Conservation (phyloP, 2,113 vertebrate genomes). For the Platanista minor region DNA sequence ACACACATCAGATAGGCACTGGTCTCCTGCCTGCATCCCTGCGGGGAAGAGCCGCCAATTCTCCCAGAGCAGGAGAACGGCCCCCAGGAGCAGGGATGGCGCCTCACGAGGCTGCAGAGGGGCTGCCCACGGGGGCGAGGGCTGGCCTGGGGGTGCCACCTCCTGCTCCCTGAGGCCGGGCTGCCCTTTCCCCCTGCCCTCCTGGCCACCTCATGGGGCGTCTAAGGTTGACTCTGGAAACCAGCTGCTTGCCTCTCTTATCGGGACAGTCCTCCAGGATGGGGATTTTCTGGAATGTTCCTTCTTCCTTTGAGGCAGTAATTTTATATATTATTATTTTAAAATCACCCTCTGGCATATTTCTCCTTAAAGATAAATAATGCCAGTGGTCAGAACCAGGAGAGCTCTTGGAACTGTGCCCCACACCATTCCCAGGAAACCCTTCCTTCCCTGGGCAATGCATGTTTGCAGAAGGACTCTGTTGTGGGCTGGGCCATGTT, state of each 20-base stretch:
- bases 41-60: not conserved
- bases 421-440: fast-evolving
- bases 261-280: not conserved
- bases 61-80: constrained; percentile 44
- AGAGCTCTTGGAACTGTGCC: not conserved
- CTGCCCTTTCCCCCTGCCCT: fast-evolving
- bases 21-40: not conserved
- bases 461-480: not conserved
- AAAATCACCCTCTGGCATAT: not conserved
- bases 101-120: constrained; percentile 58
- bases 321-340: not conserved
- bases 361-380: not conserved
- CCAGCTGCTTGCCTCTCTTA: not conserved
- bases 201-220: fast-evolving
- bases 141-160: not conserved
- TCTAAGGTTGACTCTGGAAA: not conserved
- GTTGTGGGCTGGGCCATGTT: fast-evolving
- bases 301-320: not conserved
- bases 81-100: not conserved
- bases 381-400: not conserved
- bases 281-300: not conserved
- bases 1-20: not conserved
- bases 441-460: fast-evolving
- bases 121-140: not conserved
- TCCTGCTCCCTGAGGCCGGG: fast-evolving